Evolutionary conservation across 2,888 invertebrate genomes (phyloP), one percentile per base, ranked within the genome.

Genomic region (Strigamia maritima): DNA sequence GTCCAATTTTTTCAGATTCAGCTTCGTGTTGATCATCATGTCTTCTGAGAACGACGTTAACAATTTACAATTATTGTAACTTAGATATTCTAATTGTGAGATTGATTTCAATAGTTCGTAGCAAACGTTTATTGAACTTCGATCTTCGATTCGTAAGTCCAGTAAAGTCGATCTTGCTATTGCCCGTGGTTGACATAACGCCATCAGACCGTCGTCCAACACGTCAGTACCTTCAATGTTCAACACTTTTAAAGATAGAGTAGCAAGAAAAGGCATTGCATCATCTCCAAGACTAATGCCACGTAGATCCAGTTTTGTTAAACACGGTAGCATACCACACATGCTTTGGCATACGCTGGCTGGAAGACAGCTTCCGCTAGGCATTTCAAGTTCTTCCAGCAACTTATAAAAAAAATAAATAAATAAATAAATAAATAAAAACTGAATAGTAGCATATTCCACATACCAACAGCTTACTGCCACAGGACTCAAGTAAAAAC

Each of bases 51-150:
- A 12, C 14, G 70, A 70, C 2, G 24, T 70, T 26, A 70, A 16
- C 70, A 70, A 70, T 7, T 26, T 26, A n/a, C 70, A 70, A 28
- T 70, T 70, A 70, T 70, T 70, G 28, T 28, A 70, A 70, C 70
- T 70, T 14, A 70, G n/a, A 70, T 70, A 70, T 28, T 70, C 26
- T 28, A 70, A 28, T 7, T 70, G 70, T 16, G n/a, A 2, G n/a
- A 70, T 70, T 26, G 70, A 28, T 14, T 10, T 70, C 10, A 70
- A 8, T 28, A 70, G n/a, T 8, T 26, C 0, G 70, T 16, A 28
- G 28, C 70, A 70, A 2, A 16, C 28, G 10, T 26, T 6, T 1
- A 70, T 7, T 4, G 70, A 70, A 14, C 14, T 10, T 2, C 70
- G 70, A 16, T 70, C 70, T 28, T 28, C 70, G 7, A 70, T 70